These are phyloP conservation scores for Tachina grossa DNA, from an alignment of 2,888 invertebrate species.

Conservation along the genomic window DNA sequence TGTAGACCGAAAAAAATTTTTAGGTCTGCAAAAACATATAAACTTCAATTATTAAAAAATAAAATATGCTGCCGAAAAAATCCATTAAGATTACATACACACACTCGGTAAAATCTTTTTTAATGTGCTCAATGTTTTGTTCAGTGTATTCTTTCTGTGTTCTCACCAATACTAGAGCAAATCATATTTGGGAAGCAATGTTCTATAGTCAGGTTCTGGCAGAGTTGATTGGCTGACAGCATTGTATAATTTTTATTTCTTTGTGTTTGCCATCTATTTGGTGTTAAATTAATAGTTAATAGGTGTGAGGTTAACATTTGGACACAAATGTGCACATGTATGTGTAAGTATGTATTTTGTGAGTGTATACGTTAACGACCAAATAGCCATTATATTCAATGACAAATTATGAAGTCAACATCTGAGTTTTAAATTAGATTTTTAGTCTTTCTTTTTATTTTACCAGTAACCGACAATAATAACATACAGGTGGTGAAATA, in stretches of 20 bases:
- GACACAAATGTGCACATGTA: background rate
- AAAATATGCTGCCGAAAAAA: too few species aligned
- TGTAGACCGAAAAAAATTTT: too few species aligned
- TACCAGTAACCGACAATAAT: background rate
- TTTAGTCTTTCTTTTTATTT: background rate
- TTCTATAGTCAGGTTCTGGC: background rate
- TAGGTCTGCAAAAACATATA: too few species aligned
- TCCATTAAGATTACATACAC: too few species aligned
- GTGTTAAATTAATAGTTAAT: slow-evolving; percentile 45
- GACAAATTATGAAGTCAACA: slow-evolving; percentile 68
- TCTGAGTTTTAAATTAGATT: slow-evolving; percentile 66
- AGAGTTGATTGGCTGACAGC: slow-evolving; percentile 27
- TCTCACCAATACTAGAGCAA: too few species aligned
- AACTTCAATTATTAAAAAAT: too few species aligned
- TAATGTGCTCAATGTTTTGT: too few species aligned
- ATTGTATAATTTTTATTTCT: slow-evolving; percentile 33
- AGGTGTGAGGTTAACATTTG: slow-evolving; percentile 50
- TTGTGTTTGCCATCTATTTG: slow-evolving; percentile 40
- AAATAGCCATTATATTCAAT: slow-evolving; percentile 46
- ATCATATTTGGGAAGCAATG: too few species aligned
- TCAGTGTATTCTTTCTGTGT: too few species aligned
- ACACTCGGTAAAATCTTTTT: too few species aligned
- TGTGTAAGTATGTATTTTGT: slow-evolving; percentile 1
- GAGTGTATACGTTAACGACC: slow-evolving; percentile 9
- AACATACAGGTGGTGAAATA: slow-evolving; percentile 32